Evolutionary conservation across 2,888 invertebrate genomes (phyloP).

Genomic region (Erebia ligea): DNA sequence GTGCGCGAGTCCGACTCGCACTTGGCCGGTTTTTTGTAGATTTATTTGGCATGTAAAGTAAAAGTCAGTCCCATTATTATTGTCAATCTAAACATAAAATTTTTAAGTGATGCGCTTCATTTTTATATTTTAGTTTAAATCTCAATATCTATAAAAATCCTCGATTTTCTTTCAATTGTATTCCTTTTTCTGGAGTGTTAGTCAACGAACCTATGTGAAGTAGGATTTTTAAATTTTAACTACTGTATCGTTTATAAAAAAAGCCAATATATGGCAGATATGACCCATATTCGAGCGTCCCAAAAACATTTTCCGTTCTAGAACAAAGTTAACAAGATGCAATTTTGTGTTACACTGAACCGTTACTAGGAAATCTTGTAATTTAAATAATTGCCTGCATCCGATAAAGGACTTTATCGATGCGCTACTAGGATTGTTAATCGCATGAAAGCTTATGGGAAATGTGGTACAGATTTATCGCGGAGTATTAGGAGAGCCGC

Average conservation of each 20-base stretch:
- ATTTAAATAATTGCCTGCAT: slow-evolving; percentile 45
- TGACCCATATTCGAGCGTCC: slow-evolving; percentile 51
- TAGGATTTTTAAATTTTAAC: slow-evolving; percentile 47
- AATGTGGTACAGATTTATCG: slow-evolving; percentile 72
- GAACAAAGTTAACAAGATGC: slow-evolving; percentile 44
- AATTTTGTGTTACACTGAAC: slow-evolving; percentile 44
- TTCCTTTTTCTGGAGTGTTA: slow-evolving; percentile 13
- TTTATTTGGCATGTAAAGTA: no score
- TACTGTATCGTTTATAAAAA: slow-evolving; percentile 52
- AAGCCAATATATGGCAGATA: slow-evolving; percentile 50
- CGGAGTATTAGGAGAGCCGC: slow-evolving; percentile 71
- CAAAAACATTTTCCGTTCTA: slow-evolving; percentile 54
- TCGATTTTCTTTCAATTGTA: not conserved
- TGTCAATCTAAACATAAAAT: no score
- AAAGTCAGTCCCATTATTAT: no score
- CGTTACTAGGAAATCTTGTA: slow-evolving; percentile 49
- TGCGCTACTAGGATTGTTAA: slow-evolving; percentile 65
- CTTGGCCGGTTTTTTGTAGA: no score
- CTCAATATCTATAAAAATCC: no score
- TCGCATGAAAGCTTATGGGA: slow-evolving; percentile 57
- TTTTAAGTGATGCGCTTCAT: no score
- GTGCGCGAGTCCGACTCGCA: no score
- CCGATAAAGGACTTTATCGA: slow-evolving; percentile 68
- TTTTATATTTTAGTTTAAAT: no score
- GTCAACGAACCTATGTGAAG: slow-evolving; percentile 44